Evolutionary conservation across 64 coral and sea anemone genomes (phyloP).

Genomic region (Acropora tenuis): DNA sequence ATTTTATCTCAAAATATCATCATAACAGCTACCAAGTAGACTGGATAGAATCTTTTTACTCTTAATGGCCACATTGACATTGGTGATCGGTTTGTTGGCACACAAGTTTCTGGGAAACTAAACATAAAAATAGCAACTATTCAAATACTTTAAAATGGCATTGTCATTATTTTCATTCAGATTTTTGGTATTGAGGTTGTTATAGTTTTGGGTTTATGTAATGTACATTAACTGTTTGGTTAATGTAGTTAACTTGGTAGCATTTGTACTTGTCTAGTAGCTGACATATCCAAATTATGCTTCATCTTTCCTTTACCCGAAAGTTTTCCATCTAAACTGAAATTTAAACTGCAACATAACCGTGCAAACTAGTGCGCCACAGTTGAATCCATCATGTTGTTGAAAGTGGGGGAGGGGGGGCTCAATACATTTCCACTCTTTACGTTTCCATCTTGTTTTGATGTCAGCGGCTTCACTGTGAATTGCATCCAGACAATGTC

Average conservation of each 20-base stretch:
- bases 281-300: too few relatives aligned
- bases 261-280: too few relatives aligned
- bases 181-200: too few relatives aligned
- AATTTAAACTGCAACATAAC: constrained; percentile 23
- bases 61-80: constrained; percentile 25
- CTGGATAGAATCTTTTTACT: constrained; percentile 12
- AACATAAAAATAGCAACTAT: not conserved
- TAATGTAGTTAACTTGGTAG: too few relatives aligned
- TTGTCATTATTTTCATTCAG: too few relatives aligned
- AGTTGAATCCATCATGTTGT: constrained; percentile 68
- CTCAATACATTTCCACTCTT: constrained; percentile 51
- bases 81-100: not conserved
- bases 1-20: constrained; percentile 37
- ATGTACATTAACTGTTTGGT: too few relatives aligned
- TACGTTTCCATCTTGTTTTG: constrained; percentile 50
- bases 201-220: too few relatives aligned
- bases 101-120: constrained; percentile 59
- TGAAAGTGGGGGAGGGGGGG: constrained; percentile 48
- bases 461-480: constrained; percentile 44
- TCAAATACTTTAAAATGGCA: too few relatives aligned
- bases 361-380: constrained; percentile 50
- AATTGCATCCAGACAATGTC: too few relatives aligned
- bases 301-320: too few relatives aligned
- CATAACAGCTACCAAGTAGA: constrained; percentile 59
- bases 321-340: too few relatives aligned